Base-by-base conservation (phyloP, 2,113 vertebrate species). In the Lophotis ruficrista region DNA sequence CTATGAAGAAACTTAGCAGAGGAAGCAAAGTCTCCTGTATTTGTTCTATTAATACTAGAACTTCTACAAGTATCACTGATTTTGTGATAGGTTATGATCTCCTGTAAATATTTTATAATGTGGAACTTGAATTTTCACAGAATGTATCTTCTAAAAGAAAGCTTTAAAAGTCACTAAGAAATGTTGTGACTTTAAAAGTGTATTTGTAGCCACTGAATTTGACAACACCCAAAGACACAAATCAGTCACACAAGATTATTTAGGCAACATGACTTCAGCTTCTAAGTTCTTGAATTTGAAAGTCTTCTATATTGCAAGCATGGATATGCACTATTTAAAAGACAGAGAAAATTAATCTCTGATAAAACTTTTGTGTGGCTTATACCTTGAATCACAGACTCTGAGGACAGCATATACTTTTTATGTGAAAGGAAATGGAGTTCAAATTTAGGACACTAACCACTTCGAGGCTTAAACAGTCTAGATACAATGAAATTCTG, bases 401-500 rank as follows among this genome's bases (percentile, higher is more conserved):
- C 66, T 79, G n/a, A 33, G 5, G 30, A n/a, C 5, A 41, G 10
- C 33, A 53, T 7, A 14, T 62, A 30, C 27, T 41, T 66, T 50
- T 90, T 62, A 9, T 31, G 21, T 68, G 60, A 66, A 93, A 79
- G 41, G 41, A 69, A 85, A 70, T 1, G 3, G 71, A 90, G 73
- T 81, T 96, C 51, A 85, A 38, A 72, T 89, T 89, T 73, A 90
- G 77, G 70, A 43, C 51, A 71, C 21, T 35, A 76, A 35, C n/a
- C 71, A 85, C 33, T 93, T 72, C 68, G 47, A 94, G 48, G 47
- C 61, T 93, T 93, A 90, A 90, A 61, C 20, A 73, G 25, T 47
- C 30, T 45, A 60, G 53, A 76, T 76, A 78, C 47, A 89, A 57
- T 66, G 82, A 92, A 93, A 96, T 96, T 93, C 77, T 75, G 62